Conservation (phyloP, 2,797 vertebrate genomes). For the Cynodonichthys magdalenae region DNA sequence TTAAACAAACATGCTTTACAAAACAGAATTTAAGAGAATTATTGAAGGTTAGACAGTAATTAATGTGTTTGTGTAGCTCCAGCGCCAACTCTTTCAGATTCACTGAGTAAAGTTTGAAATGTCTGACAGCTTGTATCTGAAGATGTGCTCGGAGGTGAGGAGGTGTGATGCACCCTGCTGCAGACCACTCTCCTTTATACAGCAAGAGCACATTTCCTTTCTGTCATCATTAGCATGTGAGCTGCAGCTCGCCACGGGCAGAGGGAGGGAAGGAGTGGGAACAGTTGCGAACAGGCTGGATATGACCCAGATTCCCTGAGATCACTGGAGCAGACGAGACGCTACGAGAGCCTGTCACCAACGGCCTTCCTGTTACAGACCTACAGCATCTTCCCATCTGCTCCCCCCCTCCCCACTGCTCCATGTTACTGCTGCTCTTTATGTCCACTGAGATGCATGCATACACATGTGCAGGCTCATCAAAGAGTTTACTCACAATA, state of each 20-base stretch:
- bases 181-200: conserved; percentile 21
- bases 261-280: conserved; percentile 67
- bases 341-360: conserved; percentile 73
- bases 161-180: conserved; percentile 15
- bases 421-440: conserved; percentile 18
- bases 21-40: background rate
- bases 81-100: background rate
- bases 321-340: conserved; percentile 79
- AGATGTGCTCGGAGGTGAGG: conserved; percentile 7
- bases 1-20: background rate
- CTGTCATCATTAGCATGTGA: conserved; percentile 69
- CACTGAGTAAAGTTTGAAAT: no score
- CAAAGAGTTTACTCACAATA: conserved; percentile 7
- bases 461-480: conserved; percentile 21
- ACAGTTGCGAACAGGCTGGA: conserved; percentile 77
- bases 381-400: conserved; percentile 52
- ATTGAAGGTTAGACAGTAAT: conserved; percentile 1
- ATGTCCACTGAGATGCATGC: conserved; percentile 31
- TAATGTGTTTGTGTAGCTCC: background rate
- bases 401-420: conserved; percentile 6
- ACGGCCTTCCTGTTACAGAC: conserved; percentile 65
- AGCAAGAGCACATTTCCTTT: conserved; percentile 54
- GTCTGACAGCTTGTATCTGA: background rate
- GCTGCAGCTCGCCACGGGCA: conserved; percentile 67
- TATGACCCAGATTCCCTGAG: conserved; percentile 84